phyloP scores from a whole-genome alignment of 2,797 vertebrate species.

The Intellagama lesueurii region DNA sequence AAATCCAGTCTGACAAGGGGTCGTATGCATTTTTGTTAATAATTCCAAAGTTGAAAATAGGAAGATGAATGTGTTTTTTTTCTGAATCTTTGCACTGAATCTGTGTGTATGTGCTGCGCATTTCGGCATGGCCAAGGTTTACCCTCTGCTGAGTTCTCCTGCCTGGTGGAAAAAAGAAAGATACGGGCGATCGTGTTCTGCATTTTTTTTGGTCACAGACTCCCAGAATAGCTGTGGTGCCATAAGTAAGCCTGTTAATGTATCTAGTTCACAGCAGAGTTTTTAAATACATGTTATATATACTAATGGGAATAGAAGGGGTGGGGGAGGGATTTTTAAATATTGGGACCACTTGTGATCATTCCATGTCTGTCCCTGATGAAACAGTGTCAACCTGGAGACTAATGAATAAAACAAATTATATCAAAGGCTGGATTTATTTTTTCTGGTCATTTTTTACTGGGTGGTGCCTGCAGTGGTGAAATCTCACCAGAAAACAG shows the following conservation, averaged over 20 bases:
- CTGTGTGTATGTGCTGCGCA: background rate
- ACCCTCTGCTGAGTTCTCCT: background rate
- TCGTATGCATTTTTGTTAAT: background rate
- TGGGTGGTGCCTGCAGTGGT: background rate
- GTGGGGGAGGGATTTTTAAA: constrained; percentile 12
- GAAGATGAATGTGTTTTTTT: background rate
- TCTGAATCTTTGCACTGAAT: background rate
- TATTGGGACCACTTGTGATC: constrained; percentile 29
- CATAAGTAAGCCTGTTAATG: constrained; percentile 8
- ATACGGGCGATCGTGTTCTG: background rate
- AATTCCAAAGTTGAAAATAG: background rate
- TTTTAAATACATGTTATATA: background rate
- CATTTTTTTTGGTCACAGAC: background rate
- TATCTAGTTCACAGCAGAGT: constrained; percentile 10
- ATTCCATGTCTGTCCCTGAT: constrained; percentile 44
- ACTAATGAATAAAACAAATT: constrained; percentile 43
- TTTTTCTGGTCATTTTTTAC: background rate
- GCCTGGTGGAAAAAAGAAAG: background rate
- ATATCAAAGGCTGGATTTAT: background rate
- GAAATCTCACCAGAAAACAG: background rate
- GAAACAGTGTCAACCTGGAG: constrained; percentile 41
- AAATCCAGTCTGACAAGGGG: too few relatives aligned
- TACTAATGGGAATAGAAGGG: background rate
- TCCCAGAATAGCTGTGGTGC: constrained; percentile 13
- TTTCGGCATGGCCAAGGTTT: background rate